These are phyloP conservation scores for Acrocyrtus sp. DNA, from an alignment of 2,888 invertebrate genomes.

Conservation along the genomic window DNA sequence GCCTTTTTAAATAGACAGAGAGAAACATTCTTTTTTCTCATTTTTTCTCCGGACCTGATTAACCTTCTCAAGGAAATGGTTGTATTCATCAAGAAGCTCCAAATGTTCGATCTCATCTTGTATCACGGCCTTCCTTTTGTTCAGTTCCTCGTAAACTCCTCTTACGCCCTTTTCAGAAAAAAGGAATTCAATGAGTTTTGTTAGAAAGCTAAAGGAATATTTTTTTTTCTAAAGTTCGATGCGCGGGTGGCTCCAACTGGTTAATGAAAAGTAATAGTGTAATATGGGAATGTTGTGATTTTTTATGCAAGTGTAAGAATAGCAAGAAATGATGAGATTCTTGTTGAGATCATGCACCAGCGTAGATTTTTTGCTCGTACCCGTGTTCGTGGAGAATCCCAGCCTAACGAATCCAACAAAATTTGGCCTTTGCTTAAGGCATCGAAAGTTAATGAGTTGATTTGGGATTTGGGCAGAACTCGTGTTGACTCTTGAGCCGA, in stretches of 20 bases:
- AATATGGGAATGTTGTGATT: background rate
- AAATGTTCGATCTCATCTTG: constrained; percentile 72
- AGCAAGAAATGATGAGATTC: background rate
- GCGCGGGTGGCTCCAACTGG: background rate
- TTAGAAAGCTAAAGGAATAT: background rate
- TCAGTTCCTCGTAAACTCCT: constrained; percentile 51
- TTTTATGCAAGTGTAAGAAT: no score
- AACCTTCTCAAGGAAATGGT: constrained; percentile 74
- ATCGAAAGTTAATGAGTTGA: constrained; percentile 51
- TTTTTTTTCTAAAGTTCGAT: background rate
- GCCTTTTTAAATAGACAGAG: background rate
- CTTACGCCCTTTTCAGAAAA: constrained; percentile 52
- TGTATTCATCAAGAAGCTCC: constrained; percentile 75
- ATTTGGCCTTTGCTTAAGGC: constrained; percentile 79
- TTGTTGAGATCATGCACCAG: background rate
- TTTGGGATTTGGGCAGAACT: constrained; percentile 30
- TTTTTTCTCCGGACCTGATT: constrained; percentile 60
- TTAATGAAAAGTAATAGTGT: background rate
- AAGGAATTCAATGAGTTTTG: no score
- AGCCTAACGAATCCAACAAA: constrained; percentile 74
- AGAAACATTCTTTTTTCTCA: background rate
- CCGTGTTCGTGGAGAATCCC: constrained; percentile 74
- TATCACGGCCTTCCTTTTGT: constrained; percentile 39
- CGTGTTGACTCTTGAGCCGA: background rate
- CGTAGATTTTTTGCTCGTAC: constrained; percentile 63